A percentile compares a stretch with the other conserved stretches of the same genome.
phyloP scores from a whole-genome alignment of 53 echinoderm and acorn worm species.

The Crossaster papposus region DNA sequence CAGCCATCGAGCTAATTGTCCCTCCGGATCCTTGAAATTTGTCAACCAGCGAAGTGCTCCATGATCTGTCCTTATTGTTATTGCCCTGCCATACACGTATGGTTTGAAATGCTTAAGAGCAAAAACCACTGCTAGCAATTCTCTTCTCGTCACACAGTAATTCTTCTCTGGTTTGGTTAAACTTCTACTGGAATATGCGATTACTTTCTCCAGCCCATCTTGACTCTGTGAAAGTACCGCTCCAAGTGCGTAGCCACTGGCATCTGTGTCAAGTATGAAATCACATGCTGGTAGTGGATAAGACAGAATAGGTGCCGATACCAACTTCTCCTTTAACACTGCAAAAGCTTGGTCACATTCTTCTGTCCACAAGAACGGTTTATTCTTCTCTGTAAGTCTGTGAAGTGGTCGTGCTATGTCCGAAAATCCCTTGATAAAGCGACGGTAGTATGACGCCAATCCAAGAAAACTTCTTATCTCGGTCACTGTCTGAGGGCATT shows the following conservation, averaged over 20 bases:
- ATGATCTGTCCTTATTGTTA: too few relatives aligned
- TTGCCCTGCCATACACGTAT: too few relatives aligned
- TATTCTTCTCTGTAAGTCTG: too few relatives aligned
- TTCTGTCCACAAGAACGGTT: too few relatives aligned
- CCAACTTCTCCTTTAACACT: too few relatives aligned
- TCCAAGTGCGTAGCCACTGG: constrained; percentile 20
- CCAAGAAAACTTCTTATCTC: constrained; percentile 46
- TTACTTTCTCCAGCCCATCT: constrained; percentile 27
- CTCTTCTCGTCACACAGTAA: too few relatives aligned
- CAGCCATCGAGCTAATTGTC: too few relatives aligned
- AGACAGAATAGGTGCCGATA: constrained; percentile 10
- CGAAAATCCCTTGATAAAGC: constrained; percentile 25
- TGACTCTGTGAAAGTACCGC: constrained; percentile 38
- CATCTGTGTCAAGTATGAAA: constrained; percentile 35
- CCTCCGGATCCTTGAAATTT: too few relatives aligned
- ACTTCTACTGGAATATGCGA: constrained; percentile 16
- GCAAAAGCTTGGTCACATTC: too few relatives aligned
- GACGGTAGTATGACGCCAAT: constrained; percentile 32
- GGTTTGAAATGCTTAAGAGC: too few relatives aligned
- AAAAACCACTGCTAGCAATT: too few relatives aligned
- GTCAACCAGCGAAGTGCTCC: too few relatives aligned
- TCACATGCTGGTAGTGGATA: constrained; percentile 1
- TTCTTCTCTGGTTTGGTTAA: constrained; percentile 23
- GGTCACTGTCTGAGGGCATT: constrained; percentile 4
- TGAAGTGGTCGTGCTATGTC: constrained; percentile 43